Evolutionary conservation across 2,797 vertebrate species (phyloP).

Genomic region (Ciconia nigra): DNA sequence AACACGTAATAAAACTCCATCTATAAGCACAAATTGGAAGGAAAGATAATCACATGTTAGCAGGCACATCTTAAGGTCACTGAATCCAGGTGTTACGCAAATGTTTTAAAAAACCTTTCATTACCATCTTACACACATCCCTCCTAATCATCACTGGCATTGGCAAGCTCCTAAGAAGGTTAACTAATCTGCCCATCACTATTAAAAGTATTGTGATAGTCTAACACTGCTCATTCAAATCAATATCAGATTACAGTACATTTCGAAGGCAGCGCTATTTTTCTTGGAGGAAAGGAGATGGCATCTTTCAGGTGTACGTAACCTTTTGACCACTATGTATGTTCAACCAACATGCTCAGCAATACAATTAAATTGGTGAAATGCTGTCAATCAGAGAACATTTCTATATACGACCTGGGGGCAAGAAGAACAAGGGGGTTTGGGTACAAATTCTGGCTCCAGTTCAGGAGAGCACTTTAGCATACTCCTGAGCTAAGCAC

Average conservation of each 20-base stretch:
- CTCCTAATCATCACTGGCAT: background rate
- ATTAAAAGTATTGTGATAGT: background rate
- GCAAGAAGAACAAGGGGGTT: background rate
- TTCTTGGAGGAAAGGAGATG: background rate
- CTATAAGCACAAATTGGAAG: background rate
- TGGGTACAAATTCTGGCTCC: background rate
- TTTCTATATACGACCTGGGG: background rate
- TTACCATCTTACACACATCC: background rate
- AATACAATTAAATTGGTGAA: slow-evolving; percentile 10
- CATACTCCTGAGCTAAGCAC: slow-evolving; percentile 6
- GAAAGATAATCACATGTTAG: background rate
- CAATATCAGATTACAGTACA: background rate
- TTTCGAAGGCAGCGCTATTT: background rate
- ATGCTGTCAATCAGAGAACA: background rate
- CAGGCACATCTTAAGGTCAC: background rate
- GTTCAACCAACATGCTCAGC: background rate
- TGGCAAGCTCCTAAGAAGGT: background rate
- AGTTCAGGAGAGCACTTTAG: slow-evolving; percentile 21
- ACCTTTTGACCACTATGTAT: background rate
- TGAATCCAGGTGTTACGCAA: background rate
- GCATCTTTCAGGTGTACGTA: background rate
- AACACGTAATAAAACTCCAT: background rate
- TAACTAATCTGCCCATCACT: background rate
- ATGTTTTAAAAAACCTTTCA: background rate
- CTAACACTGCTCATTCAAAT: background rate